phyloP scores from a whole-genome alignment of 2,797 vertebrate genomes.

The Myotis vivesi region DNA sequence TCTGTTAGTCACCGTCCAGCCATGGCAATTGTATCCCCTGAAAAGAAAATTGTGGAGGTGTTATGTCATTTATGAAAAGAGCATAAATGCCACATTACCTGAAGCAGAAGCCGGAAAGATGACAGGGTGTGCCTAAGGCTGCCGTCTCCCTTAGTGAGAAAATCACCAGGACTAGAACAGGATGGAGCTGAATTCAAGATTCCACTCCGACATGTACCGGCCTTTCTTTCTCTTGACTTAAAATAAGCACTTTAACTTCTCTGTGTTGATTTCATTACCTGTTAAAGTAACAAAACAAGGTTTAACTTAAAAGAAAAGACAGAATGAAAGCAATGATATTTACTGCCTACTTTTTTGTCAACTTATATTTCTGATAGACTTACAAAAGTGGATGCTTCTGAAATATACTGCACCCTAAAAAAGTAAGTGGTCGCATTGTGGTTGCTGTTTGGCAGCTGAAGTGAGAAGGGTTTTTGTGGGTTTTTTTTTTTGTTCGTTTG shows the following conservation, averaged over 20 bases:
- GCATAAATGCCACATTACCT: not conserved
- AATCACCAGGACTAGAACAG: not conserved
- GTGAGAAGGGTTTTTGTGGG: not conserved
- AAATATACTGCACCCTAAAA: not conserved
- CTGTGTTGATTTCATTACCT: not conserved
- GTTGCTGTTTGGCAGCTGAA: not conserved
- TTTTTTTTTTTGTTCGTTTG: too few relatives aligned
- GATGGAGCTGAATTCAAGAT: not conserved
- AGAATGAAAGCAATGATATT: not conserved
- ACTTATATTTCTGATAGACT: not conserved
- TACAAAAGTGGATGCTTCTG: not conserved
- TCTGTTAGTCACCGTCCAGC: not conserved
- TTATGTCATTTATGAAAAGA: not conserved
- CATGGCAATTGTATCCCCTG: not conserved
- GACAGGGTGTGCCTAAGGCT: not conserved
- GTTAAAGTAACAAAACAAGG: not conserved
- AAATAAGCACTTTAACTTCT: not conserved
- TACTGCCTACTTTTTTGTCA: not conserved
- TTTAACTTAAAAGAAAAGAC: not conserved
- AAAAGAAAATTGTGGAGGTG: not conserved
- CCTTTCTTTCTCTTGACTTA: not conserved
- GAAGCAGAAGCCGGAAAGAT: not conserved
- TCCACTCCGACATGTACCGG: too few relatives aligned
- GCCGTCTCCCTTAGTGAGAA: rapidly evolving
- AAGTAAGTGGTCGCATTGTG: not conserved